These are phyloP conservation scores for Mesocricetus auratus DNA, from an alignment of 2,113 vertebrate species.

Conservation along the genomic window DNA sequence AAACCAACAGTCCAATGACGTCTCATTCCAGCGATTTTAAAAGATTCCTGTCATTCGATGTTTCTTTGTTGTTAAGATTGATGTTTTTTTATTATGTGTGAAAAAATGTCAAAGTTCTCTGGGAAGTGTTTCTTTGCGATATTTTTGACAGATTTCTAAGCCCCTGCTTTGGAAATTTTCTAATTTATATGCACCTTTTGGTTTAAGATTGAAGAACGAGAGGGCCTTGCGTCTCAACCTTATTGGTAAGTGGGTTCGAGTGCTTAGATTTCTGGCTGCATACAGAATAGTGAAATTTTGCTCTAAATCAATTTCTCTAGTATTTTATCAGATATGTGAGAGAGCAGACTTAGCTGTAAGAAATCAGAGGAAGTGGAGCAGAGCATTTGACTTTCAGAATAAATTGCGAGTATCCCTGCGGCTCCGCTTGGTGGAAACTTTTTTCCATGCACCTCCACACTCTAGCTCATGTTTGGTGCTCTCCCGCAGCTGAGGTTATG, in stretches of 20 bases:
- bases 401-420: neutral
- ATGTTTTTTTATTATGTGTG: neutral
- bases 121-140: constrained; percentile 32
- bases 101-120: constrained; percentile 46
- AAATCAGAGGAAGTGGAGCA: neutral
- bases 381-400: neutral
- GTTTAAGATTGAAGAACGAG: constrained; percentile 91
- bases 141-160: constrained; percentile 60
- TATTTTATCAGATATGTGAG: neutral
- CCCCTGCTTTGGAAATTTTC: constrained; percentile 33
- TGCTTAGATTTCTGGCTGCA: neutral
- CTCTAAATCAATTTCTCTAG: neutral
- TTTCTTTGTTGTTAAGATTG: constrained; percentile 21
- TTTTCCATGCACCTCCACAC: too few species aligned
- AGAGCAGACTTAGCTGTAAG: neutral
- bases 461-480: constrained; percentile 8
- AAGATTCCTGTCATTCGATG: neutral
- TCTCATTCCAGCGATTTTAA: neutral
- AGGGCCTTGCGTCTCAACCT: constrained; percentile 93
- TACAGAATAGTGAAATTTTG: neutral
- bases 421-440: neutral
- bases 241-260: constrained; percentile 88
- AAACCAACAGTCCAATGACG: neutral
- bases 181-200: constrained; percentile 67
- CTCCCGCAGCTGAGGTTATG: neutral